Evolutionary conservation across 1,140 invertebrate genomes (phyloP).

Genomic region (Heterodera carotae): DNA sequence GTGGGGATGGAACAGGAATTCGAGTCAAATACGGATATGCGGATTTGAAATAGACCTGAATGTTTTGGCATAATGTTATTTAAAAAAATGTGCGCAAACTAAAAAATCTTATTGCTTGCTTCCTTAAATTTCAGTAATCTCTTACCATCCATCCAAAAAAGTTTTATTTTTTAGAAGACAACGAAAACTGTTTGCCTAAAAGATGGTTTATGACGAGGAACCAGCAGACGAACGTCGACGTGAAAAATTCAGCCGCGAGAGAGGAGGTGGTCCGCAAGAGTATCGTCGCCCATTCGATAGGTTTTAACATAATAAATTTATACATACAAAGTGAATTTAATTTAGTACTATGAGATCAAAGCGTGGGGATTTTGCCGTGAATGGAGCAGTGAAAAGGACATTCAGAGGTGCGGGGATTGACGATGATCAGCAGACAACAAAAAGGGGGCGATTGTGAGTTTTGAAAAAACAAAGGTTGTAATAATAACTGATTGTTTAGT

Average conservation of each 20-base stretch:
- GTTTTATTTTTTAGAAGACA: no score
- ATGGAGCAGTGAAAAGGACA: conserved; percentile 8
- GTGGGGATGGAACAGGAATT: no score
- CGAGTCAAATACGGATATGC: no score
- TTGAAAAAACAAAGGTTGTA: neutral
- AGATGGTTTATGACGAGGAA: conserved; percentile 22
- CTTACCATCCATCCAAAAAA: neutral
- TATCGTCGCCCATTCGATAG: conserved; percentile 14
- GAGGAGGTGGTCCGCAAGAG: conserved; percentile 12
- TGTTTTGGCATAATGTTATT: no score
- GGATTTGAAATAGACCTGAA: no score
- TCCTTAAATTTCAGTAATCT: neutral
- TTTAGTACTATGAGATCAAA: conserved; percentile 14
- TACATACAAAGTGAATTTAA: neutral
- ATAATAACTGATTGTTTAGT: neutral
- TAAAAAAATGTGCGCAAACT: no score
- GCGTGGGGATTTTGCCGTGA: conserved; percentile 4
- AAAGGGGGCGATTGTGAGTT: neutral
- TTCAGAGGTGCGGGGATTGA: neutral
- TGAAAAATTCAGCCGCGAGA: conserved; percentile 27
- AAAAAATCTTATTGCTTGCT: no score
- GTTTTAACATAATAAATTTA: conserved; percentile 12
- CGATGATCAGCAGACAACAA: neutral
- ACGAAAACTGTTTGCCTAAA: no score
- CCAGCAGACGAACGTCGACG: conserved; percentile 27